Percentiles rank a stretch among this genome's conserved stretches.
Evolutionary conservation across 2,888 invertebrate genomes (phyloP).

Genomic region (Drosophila acutilabella): DNA sequence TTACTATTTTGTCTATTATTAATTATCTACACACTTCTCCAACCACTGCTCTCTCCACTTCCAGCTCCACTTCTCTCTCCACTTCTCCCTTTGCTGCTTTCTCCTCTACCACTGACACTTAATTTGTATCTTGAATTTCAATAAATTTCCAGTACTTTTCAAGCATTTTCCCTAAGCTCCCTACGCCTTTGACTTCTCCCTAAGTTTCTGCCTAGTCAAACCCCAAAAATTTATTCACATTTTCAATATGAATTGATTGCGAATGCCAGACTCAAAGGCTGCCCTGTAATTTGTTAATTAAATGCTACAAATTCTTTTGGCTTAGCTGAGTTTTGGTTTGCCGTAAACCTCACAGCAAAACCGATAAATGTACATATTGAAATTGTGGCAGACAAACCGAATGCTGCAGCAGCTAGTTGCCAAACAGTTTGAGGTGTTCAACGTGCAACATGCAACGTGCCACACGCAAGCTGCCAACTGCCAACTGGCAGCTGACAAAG

Average conservation of each 20-base stretch:
- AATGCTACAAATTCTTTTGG: conserved; percentile 34
- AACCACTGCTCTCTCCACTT: too few relatives aligned
- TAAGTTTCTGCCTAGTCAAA: too few relatives aligned
- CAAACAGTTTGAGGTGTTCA: not conserved
- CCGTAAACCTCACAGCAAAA: conserved; percentile 3
- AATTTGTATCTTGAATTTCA: too few relatives aligned
- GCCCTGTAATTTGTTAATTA: conserved; percentile 36
- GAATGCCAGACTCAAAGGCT: conserved; percentile 10
- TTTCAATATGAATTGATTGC: conserved; percentile 14
- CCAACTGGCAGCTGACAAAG: conserved; percentile 8
- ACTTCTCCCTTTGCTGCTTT: too few relatives aligned
- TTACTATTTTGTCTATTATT: not conserved
- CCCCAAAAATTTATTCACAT: not conserved
- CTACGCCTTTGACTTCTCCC: not conserved
- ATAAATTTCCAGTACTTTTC: too few relatives aligned
- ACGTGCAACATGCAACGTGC: conserved; percentile 16
- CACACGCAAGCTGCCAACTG: conserved; percentile 1
- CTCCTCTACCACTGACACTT: too few relatives aligned
- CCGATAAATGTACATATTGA: conserved; percentile 39
- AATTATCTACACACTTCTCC: too few relatives aligned
- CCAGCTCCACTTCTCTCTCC: too few relatives aligned
- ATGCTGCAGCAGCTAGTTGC: conserved; percentile 8
- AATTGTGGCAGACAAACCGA: conserved; percentile 28
- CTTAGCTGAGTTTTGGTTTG: not conserved
- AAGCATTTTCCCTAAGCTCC: not conserved